Percentiles rank a stretch among this genome's conserved stretches.
phyloP scores from a whole-genome alignment of 35 echinoderm and acorn worm genomes.

The Eucidaris tribuloides region DNA sequence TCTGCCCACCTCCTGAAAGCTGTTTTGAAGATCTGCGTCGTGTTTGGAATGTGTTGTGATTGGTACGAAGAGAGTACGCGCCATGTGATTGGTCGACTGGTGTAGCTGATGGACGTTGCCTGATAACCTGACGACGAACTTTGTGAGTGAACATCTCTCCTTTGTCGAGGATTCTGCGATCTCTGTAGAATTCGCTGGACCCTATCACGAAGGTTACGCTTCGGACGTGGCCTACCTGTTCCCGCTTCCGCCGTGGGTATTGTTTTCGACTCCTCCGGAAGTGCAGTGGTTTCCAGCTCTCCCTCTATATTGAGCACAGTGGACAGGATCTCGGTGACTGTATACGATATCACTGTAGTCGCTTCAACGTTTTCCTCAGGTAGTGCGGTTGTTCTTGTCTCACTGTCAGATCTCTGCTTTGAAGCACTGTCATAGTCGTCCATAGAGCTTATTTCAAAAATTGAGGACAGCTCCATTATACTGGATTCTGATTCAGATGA shows the following conservation, averaged over 20 bases:
- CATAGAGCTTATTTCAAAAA: constrained; percentile 11
- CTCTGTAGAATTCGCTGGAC: not conserved
- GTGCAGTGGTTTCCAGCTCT: not conserved
- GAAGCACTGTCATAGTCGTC: constrained; percentile 8
- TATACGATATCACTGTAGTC: not conserved
- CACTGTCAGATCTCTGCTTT: not conserved
- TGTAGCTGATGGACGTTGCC: not conserved
- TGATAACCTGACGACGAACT: not conserved
- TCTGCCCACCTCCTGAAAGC: constrained; percentile 94
- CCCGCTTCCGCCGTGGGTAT: not conserved
- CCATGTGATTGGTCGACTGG: constrained; percentile 56
- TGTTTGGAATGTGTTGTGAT: not conserved
- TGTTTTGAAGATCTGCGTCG: constrained; percentile 25
- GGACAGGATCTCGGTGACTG: constrained; percentile 41
- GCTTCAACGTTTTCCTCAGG: not conserved
- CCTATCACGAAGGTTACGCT: not conserved
- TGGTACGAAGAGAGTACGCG: constrained; percentile 43
- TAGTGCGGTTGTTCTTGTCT: not conserved
- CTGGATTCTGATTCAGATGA: not conserved
- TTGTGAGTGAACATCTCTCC: not conserved
- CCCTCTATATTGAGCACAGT: constrained; percentile 19
- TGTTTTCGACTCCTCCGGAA: not conserved
- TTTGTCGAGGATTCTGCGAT: not conserved
- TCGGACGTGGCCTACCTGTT: not conserved
- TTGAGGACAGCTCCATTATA: not conserved